Percentiles rank a stretch among this genome's conserved stretches.
These are phyloP conservation scores for Gymnocephalus cernua DNA, from an alignment of 2,113 vertebrate genomes.

Conservation along the genomic window DNA sequence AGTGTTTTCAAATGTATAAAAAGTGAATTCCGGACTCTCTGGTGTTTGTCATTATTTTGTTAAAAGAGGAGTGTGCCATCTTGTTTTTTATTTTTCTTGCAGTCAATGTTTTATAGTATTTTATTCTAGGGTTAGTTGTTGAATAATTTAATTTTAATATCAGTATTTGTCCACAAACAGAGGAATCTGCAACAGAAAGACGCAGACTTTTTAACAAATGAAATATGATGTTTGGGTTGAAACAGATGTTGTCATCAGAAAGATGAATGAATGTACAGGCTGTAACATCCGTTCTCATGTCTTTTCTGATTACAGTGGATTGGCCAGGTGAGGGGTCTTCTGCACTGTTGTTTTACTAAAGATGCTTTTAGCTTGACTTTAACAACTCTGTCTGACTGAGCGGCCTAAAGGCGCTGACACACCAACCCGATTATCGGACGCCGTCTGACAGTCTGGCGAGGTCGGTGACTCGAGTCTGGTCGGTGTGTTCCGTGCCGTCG, in stretches of 20 bases:
- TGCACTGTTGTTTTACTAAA: conserved; percentile 67
- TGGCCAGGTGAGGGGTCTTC: conserved; percentile 82
- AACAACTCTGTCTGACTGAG: conserved; percentile 34
- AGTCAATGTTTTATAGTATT: neutral
- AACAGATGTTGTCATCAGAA: neutral
- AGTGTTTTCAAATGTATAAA: neutral
- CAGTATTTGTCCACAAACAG: neutral
- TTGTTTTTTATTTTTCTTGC: neutral
- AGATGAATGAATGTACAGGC: conserved; percentile 12
- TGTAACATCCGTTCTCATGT: conserved; percentile 67
- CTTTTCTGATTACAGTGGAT: conserved; percentile 81
- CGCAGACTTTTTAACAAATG: neutral
- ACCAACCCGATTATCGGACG: too few relatives aligned
- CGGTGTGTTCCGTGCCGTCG: too few relatives aligned
- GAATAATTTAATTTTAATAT: neutral
- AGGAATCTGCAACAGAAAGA: neutral
- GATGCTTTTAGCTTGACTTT: conserved; percentile 59
- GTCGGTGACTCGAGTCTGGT: too few relatives aligned
- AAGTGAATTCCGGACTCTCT: neutral
- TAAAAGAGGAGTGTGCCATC: neutral
- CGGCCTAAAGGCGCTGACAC: too few relatives aligned
- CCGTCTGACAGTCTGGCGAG: too few relatives aligned
- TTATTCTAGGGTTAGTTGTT: neutral
- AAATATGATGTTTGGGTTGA: neutral
- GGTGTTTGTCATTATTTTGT: too few relatives aligned